Evolutionary conservation across 30 jellyfish, hydroid and myxozoan genomes (phyloP).

Genomic region (Sanderia malayensis): DNA sequence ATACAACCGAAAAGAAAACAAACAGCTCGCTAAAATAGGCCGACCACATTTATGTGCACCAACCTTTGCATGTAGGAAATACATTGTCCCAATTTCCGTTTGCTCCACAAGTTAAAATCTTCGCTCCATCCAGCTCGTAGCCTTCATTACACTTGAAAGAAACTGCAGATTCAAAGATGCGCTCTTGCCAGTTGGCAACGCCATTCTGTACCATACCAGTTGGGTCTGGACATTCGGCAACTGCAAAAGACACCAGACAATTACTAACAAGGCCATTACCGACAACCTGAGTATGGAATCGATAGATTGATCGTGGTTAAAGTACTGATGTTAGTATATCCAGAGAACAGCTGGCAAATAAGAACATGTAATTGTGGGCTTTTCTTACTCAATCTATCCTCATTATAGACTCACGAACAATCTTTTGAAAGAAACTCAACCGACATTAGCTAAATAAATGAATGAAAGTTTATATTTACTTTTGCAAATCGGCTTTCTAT

Average conservation of each 20-base stretch:
- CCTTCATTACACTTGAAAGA: slow-evolving; percentile 9
- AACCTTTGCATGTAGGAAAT: slow-evolving; percentile 17
- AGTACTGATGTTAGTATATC: too few relatives aligned
- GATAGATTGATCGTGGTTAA: too few relatives aligned
- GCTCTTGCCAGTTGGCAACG: neutral
- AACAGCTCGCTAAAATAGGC: neutral
- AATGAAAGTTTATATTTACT: neutral
- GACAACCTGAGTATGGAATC: too few relatives aligned
- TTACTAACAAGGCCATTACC: too few relatives aligned
- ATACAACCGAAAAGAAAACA: neutral
- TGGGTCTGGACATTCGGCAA: neutral
- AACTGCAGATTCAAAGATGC: neutral
- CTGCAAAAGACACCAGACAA: slow-evolving; percentile 4
- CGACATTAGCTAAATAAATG: too few relatives aligned
- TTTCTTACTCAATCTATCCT: too few relatives aligned
- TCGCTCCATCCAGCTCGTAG: slow-evolving; percentile 14
- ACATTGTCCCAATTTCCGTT: slow-evolving; percentile 3
- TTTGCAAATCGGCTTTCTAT: neutral
- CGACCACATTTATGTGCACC: neutral
- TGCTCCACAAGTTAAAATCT: neutral
- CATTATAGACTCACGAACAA: too few relatives aligned
- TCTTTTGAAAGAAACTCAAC: too few relatives aligned
- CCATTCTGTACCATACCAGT: neutral
- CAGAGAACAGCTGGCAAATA: too few relatives aligned
- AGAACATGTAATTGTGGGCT: too few relatives aligned